Evolutionary conservation across 1,140 invertebrate species (phyloP).

Genomic region (Sycophila sp.): DNA sequence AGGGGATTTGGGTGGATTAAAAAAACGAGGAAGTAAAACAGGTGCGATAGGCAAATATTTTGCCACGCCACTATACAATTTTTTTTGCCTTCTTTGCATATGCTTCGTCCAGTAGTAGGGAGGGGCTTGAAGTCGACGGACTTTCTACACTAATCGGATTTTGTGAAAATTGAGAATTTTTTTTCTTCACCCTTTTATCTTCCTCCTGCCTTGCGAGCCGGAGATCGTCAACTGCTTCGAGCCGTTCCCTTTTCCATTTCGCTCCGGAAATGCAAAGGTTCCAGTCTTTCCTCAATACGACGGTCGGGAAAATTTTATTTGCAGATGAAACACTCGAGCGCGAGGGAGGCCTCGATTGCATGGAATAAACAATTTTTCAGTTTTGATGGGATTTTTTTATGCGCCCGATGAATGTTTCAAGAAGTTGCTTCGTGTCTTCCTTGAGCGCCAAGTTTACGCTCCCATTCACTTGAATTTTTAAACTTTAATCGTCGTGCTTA

Average conservation of each 20-base stretch:
- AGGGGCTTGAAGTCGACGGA: too few species aligned
- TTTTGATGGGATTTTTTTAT: not conserved
- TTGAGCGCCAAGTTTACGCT: too few species aligned
- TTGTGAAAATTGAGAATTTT: conserved; percentile 14
- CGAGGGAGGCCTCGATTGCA: not conserved
- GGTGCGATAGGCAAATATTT: too few species aligned
- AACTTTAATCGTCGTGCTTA: too few species aligned
- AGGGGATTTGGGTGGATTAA: too few species aligned
- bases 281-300: too few species aligned
- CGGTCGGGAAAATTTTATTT: not conserved
- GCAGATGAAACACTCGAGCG: not conserved
- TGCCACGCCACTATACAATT: too few species aligned
- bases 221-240: not conserved
- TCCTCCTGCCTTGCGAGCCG: not conserved
- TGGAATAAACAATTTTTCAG: not conserved
- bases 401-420: not conserved
- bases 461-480: too few species aligned
- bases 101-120: too few species aligned
- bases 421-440: too few species aligned
- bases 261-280: not conserved
- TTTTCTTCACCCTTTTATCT: not conserved
- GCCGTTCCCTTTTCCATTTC: not conserved
- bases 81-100: too few species aligned
- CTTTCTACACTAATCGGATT: conserved; percentile 22
- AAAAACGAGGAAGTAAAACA: too few species aligned